A percentile compares a stretch with the other conserved stretches of the same genome.
phyloP scores from a whole-genome alignment of 1,140 invertebrate species.

The Zaprionus ghesquierei region DNA sequence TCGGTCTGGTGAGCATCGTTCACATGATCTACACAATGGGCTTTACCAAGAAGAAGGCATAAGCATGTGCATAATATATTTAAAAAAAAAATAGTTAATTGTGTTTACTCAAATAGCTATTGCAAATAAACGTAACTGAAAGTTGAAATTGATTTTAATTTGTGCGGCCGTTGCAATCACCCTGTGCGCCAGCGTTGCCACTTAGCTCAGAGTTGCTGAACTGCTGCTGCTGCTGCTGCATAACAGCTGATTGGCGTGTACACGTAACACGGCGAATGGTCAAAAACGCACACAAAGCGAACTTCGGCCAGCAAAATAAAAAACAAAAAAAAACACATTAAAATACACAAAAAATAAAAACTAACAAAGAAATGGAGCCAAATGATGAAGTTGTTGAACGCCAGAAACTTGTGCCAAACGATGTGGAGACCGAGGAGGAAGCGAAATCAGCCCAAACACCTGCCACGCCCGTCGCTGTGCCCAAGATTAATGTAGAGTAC shows the following conservation, averaged over 20 bases:
- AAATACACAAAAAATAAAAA: conserved; percentile 10
- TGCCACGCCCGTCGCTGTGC: conserved; percentile 66
- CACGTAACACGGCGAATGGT: conserved; percentile 12
- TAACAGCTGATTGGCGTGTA: conserved; percentile 26
- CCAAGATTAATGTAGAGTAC: conserved; percentile 77
- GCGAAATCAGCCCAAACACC: conserved; percentile 79
- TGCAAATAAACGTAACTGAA: conserved; percentile 4
- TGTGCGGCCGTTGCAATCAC: background rate
- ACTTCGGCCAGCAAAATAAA: conserved; percentile 15
- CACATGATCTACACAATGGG: conserved; percentile 77
- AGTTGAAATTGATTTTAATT: background rate
- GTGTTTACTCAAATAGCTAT: background rate
- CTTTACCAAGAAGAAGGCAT: conserved; percentile 77
- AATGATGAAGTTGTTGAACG: conserved; percentile 81
- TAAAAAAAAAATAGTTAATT: background rate
- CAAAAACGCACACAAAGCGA: conserved; percentile 63
- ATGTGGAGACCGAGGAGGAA: conserved; percentile 78
- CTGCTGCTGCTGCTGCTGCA: too few species aligned
- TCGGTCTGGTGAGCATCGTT: conserved; percentile 69
- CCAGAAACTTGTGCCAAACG: conserved; percentile 78
- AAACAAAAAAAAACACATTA: conserved; percentile 9
- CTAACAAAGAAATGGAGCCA: conserved; percentile 61
- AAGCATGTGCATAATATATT: conserved; percentile 19
- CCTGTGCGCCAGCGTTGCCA: background rate
- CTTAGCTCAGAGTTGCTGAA: too few species aligned